Percentiles rank a stretch among this genome's conserved stretches.
Evolutionary conservation across 2,888 invertebrate genomes (phyloP).

Genomic region (Gryllus longicercus): DNA sequence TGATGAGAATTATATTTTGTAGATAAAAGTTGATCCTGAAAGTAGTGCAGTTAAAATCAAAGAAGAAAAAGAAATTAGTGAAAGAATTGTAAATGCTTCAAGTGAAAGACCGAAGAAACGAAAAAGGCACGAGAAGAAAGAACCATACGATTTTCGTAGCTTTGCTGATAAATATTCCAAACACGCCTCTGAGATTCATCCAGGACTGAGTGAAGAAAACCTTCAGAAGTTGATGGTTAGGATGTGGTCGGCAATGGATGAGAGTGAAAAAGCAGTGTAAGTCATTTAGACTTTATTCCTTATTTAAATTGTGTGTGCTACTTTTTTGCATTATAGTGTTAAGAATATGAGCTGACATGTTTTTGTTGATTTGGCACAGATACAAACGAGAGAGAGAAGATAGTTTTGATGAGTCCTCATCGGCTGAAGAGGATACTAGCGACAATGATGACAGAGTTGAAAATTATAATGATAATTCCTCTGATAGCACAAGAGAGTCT

Average conservation of each 20-base stretch:
- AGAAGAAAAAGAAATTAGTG: background rate
- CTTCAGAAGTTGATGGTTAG: slow-evolving; percentile 38
- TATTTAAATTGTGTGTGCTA: background rate
- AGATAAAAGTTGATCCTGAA: background rate
- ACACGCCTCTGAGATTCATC: slow-evolving; percentile 51
- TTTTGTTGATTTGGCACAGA: background rate
- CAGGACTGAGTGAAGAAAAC: slow-evolving; percentile 46
- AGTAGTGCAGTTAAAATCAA: background rate
- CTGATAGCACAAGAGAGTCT: background rate
- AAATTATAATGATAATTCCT: slow-evolving; percentile 19
- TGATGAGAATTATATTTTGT: background rate
- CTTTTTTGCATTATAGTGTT: background rate
- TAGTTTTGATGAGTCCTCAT: background rate
- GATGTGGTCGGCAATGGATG: slow-evolving; percentile 38
- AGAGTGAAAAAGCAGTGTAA: slow-evolving; percentile 37
- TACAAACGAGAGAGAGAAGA: slow-evolving; percentile 12
- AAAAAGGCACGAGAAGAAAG: background rate
- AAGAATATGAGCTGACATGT: background rate
- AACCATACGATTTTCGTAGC: background rate
- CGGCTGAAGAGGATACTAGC: background rate
- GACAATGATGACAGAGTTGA: background rate
- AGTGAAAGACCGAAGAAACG: background rate
- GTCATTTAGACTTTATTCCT: slow-evolving; percentile 19
- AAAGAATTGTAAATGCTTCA: background rate
- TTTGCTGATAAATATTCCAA: slow-evolving; percentile 49